These are phyloP conservation scores for Anoplopoma fimbria DNA, from an alignment of 2,113 vertebrate genomes.

Conservation along the genomic window DNA sequence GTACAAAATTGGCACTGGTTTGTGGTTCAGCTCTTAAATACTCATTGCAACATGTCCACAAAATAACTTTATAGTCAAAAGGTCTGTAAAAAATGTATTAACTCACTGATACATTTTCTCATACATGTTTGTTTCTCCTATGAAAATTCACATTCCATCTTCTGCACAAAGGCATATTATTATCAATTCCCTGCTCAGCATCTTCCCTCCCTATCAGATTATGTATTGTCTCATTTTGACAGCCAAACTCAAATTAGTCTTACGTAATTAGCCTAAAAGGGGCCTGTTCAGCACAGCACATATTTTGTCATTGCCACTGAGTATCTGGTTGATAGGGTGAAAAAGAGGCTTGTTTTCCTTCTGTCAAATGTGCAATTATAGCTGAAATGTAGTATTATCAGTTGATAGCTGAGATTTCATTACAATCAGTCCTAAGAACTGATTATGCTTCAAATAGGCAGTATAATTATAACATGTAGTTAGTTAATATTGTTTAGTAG, in stretches of 20 bases:
- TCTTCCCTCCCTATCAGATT: constrained; percentile 43
- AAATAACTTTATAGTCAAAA: background rate
- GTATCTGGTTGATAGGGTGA: constrained; percentile 19
- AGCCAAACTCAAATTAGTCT: constrained; percentile 66
- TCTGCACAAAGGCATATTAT: constrained; percentile 13
- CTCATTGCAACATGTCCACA: background rate
- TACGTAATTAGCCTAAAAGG: constrained; percentile 70
- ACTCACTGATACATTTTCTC: background rate
- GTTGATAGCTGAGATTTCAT: constrained; percentile 26
- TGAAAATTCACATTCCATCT: constrained; percentile 9
- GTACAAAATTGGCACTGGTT: too few relatives aligned
- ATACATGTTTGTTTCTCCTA: background rate
- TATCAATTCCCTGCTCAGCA: constrained; percentile 11
- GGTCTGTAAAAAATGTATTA: background rate
- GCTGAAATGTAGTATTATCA: constrained; percentile 15
- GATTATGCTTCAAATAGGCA: constrained; percentile 37
- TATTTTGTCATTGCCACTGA: constrained; percentile 50
- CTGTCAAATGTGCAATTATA: constrained; percentile 41
- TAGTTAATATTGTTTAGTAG: constrained; percentile 4
- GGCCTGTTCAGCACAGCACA: constrained; percentile 58
- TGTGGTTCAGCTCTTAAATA: background rate
- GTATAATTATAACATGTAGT: constrained; percentile 29
- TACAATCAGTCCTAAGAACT: constrained; percentile 29
- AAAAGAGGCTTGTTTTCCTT: constrained; percentile 13
- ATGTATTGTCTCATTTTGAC: constrained; percentile 63